phyloP scores from a whole-genome alignment of 2,797 vertebrate species.

The Adrianichthys oophorus region DNA sequence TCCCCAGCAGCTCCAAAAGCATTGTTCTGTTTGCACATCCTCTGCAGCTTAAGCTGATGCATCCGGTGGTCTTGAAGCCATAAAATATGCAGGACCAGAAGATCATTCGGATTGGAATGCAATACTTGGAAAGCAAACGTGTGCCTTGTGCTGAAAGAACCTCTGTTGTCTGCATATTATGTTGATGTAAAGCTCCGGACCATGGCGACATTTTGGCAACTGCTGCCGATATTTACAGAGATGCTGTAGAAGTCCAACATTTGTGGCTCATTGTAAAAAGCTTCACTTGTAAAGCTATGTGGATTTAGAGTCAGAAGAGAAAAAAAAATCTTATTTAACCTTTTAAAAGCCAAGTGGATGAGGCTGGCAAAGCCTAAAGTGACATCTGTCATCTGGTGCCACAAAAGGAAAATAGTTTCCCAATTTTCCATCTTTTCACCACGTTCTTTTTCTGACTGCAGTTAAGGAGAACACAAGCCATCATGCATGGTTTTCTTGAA shows the following conservation, averaged over 20 bases:
- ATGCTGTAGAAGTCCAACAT: background rate
- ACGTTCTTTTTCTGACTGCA: background rate
- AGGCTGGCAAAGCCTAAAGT: too few species aligned
- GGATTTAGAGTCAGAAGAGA: too few species aligned
- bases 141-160: conserved; percentile 21
- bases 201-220: conserved; percentile 2
- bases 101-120: conserved; percentile 64
- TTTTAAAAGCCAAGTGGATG: too few species aligned
- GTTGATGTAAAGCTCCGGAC: conserved; percentile 9
- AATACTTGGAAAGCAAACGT: conserved; percentile 29
- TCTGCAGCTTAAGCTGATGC: conserved; percentile 47
- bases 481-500: too few species aligned
- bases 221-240: conserved; percentile 7
- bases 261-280: too few species aligned
- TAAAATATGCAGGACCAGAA: conserved; percentile 53
- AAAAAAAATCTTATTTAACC: too few species aligned
- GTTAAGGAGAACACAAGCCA: background rate
- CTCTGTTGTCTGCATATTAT: conserved; percentile 16
- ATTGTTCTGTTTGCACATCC: conserved; percentile 44
- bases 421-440: conserved; percentile 2
- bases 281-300: too few species aligned
- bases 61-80: conserved; percentile 54
- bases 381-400: too few species aligned
- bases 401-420: background rate
- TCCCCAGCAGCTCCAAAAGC: conserved; percentile 56